These are phyloP conservation scores for Pasiphila rectangulata DNA, from an alignment of 2,888 invertebrate genomes.

Conservation along the genomic window DNA sequence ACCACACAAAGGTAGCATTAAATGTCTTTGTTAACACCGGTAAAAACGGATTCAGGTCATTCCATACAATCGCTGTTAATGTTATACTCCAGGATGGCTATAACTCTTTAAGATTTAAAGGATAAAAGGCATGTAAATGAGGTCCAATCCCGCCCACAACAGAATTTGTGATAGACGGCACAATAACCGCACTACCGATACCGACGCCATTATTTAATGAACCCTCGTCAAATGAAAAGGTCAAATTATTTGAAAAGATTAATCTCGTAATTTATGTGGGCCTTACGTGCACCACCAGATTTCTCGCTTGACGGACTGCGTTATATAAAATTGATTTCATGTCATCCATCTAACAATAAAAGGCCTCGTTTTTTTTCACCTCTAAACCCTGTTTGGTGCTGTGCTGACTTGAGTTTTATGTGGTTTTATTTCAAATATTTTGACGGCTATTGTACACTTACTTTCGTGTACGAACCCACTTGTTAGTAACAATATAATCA, in stretches of 20 bases:
- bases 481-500: constrained; percentile 34
- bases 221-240: constrained; percentile 80
- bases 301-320: constrained; percentile 63
- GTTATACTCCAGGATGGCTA: constrained; percentile 1
- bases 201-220: constrained; percentile 78
- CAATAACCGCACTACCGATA: constrained; percentile 76
- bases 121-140: constrained; percentile 41
- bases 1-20: constrained; percentile 15
- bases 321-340: constrained; percentile 65
- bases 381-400: constrained; percentile 33
- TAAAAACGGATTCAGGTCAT: constrained; percentile 10
- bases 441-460: constrained; percentile 37
- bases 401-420: constrained; percentile 30
- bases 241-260: constrained; percentile 81
- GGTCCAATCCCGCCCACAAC: constrained; percentile 59
- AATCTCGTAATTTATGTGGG: constrained; percentile 78
- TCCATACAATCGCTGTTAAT: constrained; percentile 1
- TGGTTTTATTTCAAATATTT: constrained; percentile 42
- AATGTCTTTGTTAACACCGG: constrained; percentile 6
- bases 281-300: constrained; percentile 66
- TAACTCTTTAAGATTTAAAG: constrained; percentile 32
- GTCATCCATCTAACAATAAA: constrained; percentile 45
- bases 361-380: constrained; percentile 22
- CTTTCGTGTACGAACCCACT: constrained; percentile 11
- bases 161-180: constrained; percentile 76